phyloP scores from a whole-genome alignment of 2,888 invertebrate genomes.

The Parnassius smintheus region DNA sequence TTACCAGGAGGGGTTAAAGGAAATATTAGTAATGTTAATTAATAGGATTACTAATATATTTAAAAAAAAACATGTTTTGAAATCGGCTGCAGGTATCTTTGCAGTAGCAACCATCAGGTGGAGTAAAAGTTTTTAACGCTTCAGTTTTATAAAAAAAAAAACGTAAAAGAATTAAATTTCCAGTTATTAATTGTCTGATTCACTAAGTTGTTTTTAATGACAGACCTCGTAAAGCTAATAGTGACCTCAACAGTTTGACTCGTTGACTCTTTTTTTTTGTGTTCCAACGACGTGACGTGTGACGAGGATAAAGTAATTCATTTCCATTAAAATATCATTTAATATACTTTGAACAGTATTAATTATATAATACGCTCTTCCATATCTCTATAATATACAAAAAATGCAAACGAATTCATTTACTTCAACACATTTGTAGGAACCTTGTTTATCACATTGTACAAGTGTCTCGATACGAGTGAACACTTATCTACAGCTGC shows the following conservation, averaged over 20 bases:
- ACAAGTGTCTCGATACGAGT: constrained; percentile 17
- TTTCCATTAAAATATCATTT: neutral
- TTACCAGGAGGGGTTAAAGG: too few relatives aligned
- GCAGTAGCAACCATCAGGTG: too few relatives aligned
- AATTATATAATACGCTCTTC: too few relatives aligned
- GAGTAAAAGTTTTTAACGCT: too few relatives aligned
- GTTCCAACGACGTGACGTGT: neutral
- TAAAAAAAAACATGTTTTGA: too few relatives aligned
- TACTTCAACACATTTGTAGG: constrained; percentile 15
- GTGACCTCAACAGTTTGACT: constrained; percentile 12
- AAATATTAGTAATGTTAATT: too few relatives aligned
- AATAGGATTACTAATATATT: too few relatives aligned
- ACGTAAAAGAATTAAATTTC: neutral
- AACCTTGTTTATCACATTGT: constrained; percentile 8
- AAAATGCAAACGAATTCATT: neutral
- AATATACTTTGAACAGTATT: too few relatives aligned
- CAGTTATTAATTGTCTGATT: constrained; percentile 17
- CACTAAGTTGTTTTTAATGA: constrained; percentile 27
- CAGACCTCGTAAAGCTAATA: constrained; percentile 10
- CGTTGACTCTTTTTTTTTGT: neutral
- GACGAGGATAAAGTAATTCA: neutral
- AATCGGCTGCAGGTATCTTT: too few relatives aligned
- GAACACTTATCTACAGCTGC: constrained; percentile 18
- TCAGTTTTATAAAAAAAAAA: too few relatives aligned
- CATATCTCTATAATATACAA: too few relatives aligned